These are phyloP conservation scores for Lacanobia wlatinum DNA, from an alignment of 2,888 invertebrate species.

Conservation along the genomic window DNA sequence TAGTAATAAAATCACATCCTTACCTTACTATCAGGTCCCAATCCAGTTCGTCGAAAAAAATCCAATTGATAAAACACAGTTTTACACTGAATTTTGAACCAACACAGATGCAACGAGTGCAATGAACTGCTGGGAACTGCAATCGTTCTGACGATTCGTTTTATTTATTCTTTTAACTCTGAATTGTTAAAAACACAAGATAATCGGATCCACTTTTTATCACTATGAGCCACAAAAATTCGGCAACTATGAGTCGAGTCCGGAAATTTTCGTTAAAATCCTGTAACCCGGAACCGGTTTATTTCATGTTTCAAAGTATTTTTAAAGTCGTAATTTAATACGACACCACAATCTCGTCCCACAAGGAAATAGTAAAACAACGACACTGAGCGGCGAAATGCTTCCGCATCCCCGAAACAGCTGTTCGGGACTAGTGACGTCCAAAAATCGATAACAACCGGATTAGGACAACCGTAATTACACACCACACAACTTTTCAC, in stretches of 20 bases:
- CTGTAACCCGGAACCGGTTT: constrained; percentile 17
- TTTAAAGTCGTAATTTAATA: constrained; percentile 31
- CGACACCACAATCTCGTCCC: constrained; percentile 37
- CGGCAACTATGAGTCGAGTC: background rate
- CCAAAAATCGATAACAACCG: constrained; percentile 85
- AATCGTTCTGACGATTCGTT: constrained; percentile 50
- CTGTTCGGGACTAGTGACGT: constrained; percentile 83
- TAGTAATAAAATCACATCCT: constrained; percentile 58
- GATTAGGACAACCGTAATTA: constrained; percentile 76
- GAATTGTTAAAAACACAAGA: constrained; percentile 37
- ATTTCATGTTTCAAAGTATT: constrained; percentile 29
- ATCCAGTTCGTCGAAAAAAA: constrained; percentile 81
- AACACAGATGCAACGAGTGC: constrained; percentile 66
- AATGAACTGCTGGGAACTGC: constrained; percentile 53
- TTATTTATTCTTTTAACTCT: constrained; percentile 46
- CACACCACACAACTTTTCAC: constrained; percentile 80
- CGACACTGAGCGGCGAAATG: constrained; percentile 62
- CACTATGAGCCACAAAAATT: constrained; percentile 36
- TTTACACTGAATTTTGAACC: constrained; percentile 73
- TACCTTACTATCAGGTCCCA: constrained; percentile 82
- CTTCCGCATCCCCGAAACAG: constrained; percentile 85
- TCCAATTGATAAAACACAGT: constrained; percentile 79
- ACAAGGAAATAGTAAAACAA: constrained; percentile 44
- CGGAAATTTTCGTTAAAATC: background rate
- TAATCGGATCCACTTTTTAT: constrained; percentile 37